A percentile compares a stretch with the other conserved stretches of the same genome.
Conservation (phyloP, 2,797 vertebrate species). For the Cryptoprocta ferox region DNA sequence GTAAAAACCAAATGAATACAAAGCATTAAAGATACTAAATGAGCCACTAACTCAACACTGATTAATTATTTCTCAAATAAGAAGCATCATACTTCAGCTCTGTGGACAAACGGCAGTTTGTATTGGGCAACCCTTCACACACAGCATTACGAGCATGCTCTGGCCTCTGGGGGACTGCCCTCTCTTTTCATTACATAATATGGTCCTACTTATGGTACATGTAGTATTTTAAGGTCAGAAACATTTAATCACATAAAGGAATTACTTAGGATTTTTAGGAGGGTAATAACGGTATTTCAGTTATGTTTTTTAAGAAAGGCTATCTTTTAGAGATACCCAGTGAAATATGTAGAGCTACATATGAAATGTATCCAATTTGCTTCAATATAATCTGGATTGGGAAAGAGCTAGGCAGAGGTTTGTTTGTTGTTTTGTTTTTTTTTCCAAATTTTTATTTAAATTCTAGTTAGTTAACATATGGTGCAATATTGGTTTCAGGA, state of each 20-base stretch:
- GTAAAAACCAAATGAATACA: not conserved
- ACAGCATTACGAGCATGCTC: not conserved
- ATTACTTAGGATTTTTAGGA: not conserved
- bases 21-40: slow-evolving; percentile 29
- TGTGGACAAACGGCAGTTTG: not conserved
- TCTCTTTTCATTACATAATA: not conserved
- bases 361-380: not conserved
- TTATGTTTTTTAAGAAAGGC: slow-evolving; percentile 17
- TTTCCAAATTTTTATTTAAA: too few species aligned
- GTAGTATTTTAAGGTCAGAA: not conserved
- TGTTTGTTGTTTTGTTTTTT: too few species aligned
- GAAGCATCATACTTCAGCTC: not conserved
- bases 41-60: not conserved
- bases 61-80: slow-evolving; percentile 13
- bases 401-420: not conserved
- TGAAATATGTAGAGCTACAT: not conserved
- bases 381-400: not conserved
- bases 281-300: not conserved
- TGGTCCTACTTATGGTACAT: not conserved
- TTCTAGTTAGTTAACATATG: too few species aligned
- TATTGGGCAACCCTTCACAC: not conserved
- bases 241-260: not conserved
- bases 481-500: too few species aligned
- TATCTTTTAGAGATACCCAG: not conserved
- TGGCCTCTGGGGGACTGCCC: not conserved